Evolutionary conservation across 2,888 invertebrate genomes (phyloP), one percentile per base, ranked within the genome.

Genomic region (Charanyca ferruginea): DNA sequence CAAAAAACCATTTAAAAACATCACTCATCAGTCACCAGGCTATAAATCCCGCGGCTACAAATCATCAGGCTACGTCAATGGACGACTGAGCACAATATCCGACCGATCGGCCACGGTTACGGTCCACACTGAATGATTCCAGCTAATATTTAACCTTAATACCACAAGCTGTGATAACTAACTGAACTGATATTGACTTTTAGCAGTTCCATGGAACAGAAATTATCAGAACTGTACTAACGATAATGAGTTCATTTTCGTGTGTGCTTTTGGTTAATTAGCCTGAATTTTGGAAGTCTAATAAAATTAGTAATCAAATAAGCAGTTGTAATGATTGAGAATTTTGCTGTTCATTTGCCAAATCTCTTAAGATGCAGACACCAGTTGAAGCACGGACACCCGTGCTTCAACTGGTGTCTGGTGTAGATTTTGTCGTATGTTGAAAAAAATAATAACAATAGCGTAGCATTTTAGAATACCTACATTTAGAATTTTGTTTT

Each of bases 31-130:
- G n/a, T n/a, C n/a, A 49, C 41, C 44, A 20, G 18, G 45, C 23
- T 13, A 66, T 66, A 77, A 71, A 63, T 73, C 6, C 18, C 2
- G n/a, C 1, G 0, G 42, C 41, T 28, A 57, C 73, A 64, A 73
- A 70, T 79, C 70, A 81, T 71, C 47, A 47, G 2, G 16, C 42
- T 8, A 13, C 58, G 35, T 57, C 76, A 61, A 44, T 66, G 67
- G 81, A 16, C 57, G 59, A 65, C 41, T 69, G 71, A 55, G 63
- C 71, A 71, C 76, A 81, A 80, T 79, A 80, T 80, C 83, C 68
- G 64, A 53, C 13, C 42, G 47, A 48, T 11, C 59, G 53, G n/a
- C 22, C 44, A 22, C 42, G 20, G 38, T 35, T 41, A 32, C 57
- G 8, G 28, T 32, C 25, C 54, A 44, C 51, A 65, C n/a, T 41